Conservation (phyloP, 2,888 invertebrate species). For the Philaethria dido region DNA sequence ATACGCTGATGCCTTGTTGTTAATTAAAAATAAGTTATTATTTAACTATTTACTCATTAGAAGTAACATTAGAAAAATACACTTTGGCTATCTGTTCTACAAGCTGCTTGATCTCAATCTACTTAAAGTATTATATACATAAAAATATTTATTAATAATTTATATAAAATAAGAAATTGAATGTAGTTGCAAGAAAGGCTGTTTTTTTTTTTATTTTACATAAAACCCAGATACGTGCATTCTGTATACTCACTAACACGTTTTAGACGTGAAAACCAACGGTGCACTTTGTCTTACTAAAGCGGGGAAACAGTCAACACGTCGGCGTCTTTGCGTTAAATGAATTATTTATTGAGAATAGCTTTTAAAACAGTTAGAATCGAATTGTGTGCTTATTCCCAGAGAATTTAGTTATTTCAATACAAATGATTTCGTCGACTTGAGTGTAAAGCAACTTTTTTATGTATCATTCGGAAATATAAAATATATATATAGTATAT, state of each 20-base stretch:
- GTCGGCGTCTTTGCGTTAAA: background rate
- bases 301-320: background rate
- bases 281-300: background rate
- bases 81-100: background rate
- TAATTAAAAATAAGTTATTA: constrained; percentile 6
- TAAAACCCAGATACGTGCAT: too few relatives aligned
- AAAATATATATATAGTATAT: too few relatives aligned
- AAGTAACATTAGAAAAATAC: background rate
- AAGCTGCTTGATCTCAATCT: background rate
- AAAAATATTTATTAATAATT: too few relatives aligned
- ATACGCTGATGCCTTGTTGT: background rate
- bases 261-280: background rate
- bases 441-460: too few relatives aligned
- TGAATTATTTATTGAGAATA: constrained; percentile 9
- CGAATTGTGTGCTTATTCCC: background rate
- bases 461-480: too few relatives aligned
- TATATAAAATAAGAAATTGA: too few relatives aligned
- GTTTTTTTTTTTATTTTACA: too few relatives aligned
- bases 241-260: background rate
- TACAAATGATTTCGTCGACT: background rate
- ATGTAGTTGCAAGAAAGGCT: too few relatives aligned
- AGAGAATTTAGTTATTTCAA: background rate
- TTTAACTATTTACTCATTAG: background rate
- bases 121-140: background rate
- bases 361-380: background rate